Percentiles rank a stretch among this genome's conserved stretches.
phyloP scores from a whole-genome alignment of 2,797 vertebrate species.

The Ambastaia sidthimunki region DNA sequence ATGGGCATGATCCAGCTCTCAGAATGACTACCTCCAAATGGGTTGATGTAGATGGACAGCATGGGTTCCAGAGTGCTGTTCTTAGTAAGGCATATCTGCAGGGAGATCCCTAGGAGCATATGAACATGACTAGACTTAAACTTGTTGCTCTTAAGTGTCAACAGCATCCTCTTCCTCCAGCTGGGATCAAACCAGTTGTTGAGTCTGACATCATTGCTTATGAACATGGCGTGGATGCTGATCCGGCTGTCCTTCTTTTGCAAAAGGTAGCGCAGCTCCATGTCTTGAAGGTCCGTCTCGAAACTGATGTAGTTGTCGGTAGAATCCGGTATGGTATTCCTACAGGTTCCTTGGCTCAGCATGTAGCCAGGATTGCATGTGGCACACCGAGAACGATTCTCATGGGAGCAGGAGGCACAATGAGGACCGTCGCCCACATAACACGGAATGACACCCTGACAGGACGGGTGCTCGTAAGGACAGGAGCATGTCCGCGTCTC shows the following conservation, averaged over 20 bases:
- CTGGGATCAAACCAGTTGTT: slow-evolving; percentile 98
- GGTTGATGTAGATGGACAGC: slow-evolving; percentile 94
- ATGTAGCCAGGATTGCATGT: slow-evolving; percentile 90
- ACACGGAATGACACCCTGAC: slow-evolving; percentile 88
- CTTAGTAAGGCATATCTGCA: slow-evolving; percentile 96
- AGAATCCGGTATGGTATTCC: slow-evolving; percentile 92
- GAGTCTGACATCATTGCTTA: slow-evolving; percentile 96
- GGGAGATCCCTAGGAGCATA: slow-evolving; percentile 94
- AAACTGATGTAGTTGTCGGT: slow-evolving; percentile 97
- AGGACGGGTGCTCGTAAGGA: slow-evolving; percentile 88
- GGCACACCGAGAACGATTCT: slow-evolving; percentile 94
- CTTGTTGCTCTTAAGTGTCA: slow-evolving; percentile 97
- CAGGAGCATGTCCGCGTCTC: slow-evolving; percentile 90
- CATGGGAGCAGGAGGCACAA: slow-evolving; percentile 88
- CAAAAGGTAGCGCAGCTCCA: slow-evolving; percentile 90
- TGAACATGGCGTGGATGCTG: slow-evolving; percentile 93
- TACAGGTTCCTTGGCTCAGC: slow-evolving; percentile 93
- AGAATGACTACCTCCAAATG: slow-evolving; percentile 97
- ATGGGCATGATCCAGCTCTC: slow-evolving; percentile 99
- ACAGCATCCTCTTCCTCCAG: slow-evolving; percentile 95
- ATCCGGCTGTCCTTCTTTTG: slow-evolving; percentile 89
- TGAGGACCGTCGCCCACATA: slow-evolving; percentile 85
- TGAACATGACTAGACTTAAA: slow-evolving; percentile 96
- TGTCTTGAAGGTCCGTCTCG: slow-evolving; percentile 93
- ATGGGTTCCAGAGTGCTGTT: slow-evolving; percentile 96